Evolutionary conservation across 1,140 invertebrate genomes (phyloP).

Genomic region (Pseudomyrmex concolor): DNA sequence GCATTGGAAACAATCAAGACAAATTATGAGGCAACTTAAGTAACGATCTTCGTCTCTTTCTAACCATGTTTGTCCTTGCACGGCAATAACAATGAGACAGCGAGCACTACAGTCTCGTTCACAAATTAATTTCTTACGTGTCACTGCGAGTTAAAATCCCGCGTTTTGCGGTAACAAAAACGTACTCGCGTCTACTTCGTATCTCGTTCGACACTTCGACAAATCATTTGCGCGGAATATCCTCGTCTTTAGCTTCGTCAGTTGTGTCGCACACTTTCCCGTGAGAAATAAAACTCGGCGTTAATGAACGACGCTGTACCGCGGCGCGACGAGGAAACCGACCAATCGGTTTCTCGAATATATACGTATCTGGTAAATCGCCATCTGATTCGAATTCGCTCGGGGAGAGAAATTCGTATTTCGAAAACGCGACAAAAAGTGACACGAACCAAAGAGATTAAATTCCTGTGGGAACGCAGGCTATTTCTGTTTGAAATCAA

Average conservation of each 20-base stretch:
- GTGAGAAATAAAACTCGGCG: background rate
- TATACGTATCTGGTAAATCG: background rate
- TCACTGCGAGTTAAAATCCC: too few species aligned
- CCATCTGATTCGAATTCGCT: background rate
- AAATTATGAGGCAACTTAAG: background rate
- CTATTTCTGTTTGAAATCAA: too few species aligned
- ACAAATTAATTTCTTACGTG: background rate
- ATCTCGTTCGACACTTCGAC: too few species aligned
- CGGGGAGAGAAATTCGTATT: too few species aligned
- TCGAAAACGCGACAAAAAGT: too few species aligned
- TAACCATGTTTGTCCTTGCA: slow-evolving; percentile 17
- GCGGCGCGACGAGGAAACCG: too few species aligned
- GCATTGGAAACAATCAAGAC: slow-evolving; percentile 3
- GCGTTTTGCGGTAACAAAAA: too few species aligned
- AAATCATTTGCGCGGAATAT: too few species aligned
- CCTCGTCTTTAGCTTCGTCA: background rate
- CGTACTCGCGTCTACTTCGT: too few species aligned
- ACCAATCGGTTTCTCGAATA: slow-evolving; percentile 20
- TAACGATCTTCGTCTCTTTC: background rate
- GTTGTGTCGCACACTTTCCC: background rate
- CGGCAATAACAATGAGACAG: background rate
- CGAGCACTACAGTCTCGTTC: slow-evolving; percentile 20
- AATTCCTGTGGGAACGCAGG: too few species aligned
- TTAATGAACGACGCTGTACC: slow-evolving; percentile 35
- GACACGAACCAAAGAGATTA: too few species aligned